These are phyloP conservation scores for Ctenoplectra terminalis DNA, from an alignment of 1,140 invertebrate genomes.

Conservation along the genomic window DNA sequence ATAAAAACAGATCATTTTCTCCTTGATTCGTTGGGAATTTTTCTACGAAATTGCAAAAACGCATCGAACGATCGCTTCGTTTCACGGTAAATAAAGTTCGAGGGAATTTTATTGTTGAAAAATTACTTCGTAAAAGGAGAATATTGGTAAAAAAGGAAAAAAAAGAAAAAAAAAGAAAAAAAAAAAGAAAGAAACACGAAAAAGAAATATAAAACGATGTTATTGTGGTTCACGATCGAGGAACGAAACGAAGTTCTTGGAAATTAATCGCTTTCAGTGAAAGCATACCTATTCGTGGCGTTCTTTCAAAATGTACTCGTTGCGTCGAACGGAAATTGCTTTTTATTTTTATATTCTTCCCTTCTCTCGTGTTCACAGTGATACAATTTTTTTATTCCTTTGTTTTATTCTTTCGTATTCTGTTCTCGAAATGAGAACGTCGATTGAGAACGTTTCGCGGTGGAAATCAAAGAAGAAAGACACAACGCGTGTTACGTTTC, in stretches of 20 bases:
- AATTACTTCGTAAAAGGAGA: background rate
- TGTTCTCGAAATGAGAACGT: background rate
- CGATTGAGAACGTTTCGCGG: slow-evolving; percentile 14
- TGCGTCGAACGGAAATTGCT: slow-evolving; percentile 48
- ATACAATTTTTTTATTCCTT: background rate
- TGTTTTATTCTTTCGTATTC: background rate
- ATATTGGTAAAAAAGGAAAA: too few relatives aligned
- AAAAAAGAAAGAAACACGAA: background rate
- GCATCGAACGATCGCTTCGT: background rate
- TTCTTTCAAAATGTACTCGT: slow-evolving; percentile 70
- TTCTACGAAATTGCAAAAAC: background rate
- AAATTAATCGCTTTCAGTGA: slow-evolving; percentile 77
- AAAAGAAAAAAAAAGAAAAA: background rate
- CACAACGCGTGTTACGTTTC: background rate
- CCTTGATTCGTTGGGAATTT: background rate
- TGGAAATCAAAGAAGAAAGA: slow-evolving; percentile 3
- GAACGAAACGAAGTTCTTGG: slow-evolving; percentile 57
- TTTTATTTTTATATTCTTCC: background rate
- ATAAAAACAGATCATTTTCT: background rate
- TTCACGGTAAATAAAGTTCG: background rate
- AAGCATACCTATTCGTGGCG: slow-evolving; percentile 68
- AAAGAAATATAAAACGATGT: background rate
- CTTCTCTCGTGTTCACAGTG: background rate
- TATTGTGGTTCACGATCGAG: slow-evolving; percentile 21
- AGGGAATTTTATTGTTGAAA: background rate